phyloP scores from a whole-genome alignment of 2,797 vertebrate species.

The Enteromius unitaeniatus region DNA sequence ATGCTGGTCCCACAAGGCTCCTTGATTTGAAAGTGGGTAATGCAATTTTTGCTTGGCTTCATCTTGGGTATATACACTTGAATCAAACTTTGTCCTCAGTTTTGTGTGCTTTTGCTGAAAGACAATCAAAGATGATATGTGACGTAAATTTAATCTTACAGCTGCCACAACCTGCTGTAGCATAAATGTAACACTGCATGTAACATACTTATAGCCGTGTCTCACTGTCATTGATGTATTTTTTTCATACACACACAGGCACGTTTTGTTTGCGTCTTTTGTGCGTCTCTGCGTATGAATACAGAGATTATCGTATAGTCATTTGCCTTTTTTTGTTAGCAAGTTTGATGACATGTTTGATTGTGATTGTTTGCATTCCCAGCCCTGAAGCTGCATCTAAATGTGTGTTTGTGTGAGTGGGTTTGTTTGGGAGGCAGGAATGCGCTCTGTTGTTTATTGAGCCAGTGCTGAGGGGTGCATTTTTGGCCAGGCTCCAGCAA shows the following conservation, averaged over 20 bases:
- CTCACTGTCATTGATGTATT: neutral
- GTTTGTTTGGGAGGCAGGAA: conserved; percentile 44
- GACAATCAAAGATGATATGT: neutral
- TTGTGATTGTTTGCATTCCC: conserved; percentile 28
- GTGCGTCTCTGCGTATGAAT: neutral
- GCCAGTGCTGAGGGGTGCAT: conserved; percentile 51
- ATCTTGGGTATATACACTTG: neutral
- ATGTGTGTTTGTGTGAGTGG: conserved; percentile 37
- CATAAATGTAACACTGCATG: neutral
- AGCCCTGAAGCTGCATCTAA: conserved; percentile 14
- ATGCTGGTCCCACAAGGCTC: neutral
- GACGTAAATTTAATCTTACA: neutral
- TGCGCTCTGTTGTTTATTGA: conserved; percentile 44
- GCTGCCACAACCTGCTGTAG: neutral
- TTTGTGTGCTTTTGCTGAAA: neutral
- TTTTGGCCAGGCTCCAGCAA: conserved; percentile 65
- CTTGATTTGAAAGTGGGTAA: neutral
- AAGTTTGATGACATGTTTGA: conserved; percentile 31
- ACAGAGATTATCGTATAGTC: conserved; percentile 7
- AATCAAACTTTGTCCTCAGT: neutral
- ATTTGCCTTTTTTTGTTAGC: conserved; percentile 14
- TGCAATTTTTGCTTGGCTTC: neutral
- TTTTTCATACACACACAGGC: neutral
- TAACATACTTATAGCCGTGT: neutral
- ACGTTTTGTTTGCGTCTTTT: neutral